Evolutionary conservation across 2,113 vertebrate genomes (phyloP).

Genomic region (Neogobius melanostomus): DNA sequence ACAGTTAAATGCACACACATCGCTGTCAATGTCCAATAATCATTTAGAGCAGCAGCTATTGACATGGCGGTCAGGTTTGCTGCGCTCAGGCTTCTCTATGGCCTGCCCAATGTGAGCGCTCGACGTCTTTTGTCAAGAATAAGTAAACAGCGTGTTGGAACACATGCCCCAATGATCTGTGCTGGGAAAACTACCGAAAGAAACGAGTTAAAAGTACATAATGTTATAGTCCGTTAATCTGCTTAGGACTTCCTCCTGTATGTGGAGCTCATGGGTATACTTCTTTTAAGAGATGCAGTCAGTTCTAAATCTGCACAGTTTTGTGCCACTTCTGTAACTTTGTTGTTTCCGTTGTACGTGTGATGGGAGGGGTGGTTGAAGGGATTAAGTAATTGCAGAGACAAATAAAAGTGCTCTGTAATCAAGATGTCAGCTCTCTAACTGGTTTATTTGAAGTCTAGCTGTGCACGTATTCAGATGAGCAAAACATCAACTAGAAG

Average conservation of each 20-base stretch:
- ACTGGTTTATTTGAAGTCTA: background rate
- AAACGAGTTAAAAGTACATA: background rate
- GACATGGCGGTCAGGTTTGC: conserved; percentile 56
- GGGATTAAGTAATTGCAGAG: conserved; percentile 25
- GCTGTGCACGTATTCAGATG: background rate
- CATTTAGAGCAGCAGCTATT: conserved; percentile 39
- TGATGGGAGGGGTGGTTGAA: conserved; percentile 19
- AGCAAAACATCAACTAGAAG: conserved; percentile 1
- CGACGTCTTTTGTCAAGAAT: conserved; percentile 58
- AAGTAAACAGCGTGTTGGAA: conserved; percentile 64
- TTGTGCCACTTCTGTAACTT: conserved; percentile 7
- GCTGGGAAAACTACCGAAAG: conserved; percentile 31
- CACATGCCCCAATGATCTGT: conserved; percentile 47
- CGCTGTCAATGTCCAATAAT: conserved; percentile 28
- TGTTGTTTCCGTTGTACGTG: conserved; percentile 27
- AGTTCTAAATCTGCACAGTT: background rate
- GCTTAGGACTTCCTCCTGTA: background rate
- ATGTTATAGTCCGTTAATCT: background rate
- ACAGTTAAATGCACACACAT: conserved; percentile 31
- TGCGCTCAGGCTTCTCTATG: conserved; percentile 25
- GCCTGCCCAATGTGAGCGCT: conserved; percentile 35
- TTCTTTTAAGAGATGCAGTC: background rate
- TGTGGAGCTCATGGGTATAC: background rate
- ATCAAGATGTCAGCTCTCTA: conserved; percentile 21
- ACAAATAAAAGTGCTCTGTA: conserved; percentile 32